Evolutionary conservation across 1,140 invertebrate species (phyloP), one percentile per base, ranked within the genome.

Genomic region (Anthonomus grandis): DNA sequence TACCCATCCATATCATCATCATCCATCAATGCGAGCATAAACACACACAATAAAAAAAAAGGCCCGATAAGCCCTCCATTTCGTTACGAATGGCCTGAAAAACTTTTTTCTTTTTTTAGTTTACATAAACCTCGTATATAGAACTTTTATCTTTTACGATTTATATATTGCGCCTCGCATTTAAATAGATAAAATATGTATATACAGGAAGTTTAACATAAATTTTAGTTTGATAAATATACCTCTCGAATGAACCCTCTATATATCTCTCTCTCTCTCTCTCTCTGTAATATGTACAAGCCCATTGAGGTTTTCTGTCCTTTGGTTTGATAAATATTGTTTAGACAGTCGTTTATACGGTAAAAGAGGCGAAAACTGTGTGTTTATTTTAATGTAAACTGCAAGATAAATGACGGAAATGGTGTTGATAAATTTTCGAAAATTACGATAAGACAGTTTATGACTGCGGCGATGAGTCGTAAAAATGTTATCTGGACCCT

Each of bases 211-310:
- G 52, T 55, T 46, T 46, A 46, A 55, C 52, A 55, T 55, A 55
- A 55, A 55, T 55, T 55, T 55, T 55, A 45, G n/a, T 55, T 55
- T 55, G 52, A 55, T 55, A 55, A 55, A 55, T 55, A 55, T 45
- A 47, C 52, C 41, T 55, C 52, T 44, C 41, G 52, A 41, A 55
- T 44, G 52, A 55, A 55, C 52, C 27, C 46, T 55, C n/a, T n/a
- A n/a, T n/a, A n/a, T n/a, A n/a, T n/a, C n/a, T n/a, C n/a, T n/a
- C n/a, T n/a, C n/a, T n/a, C n/a, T n/a, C n/a, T n/a, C n/a, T n/a
- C n/a, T n/a, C n/a, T 46, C 52, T 55, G 25, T 55, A 37, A n/a
- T 55, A 46, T 55, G 45, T 55, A 55, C 52, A 34, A n/a, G 31
- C 37, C 50, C 42, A 55, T 55, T 46, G 46, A 44, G 36, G 13